A percentile compares a stretch with the other conserved stretches of the same genome.
phyloP scores from a whole-genome alignment of 2,888 invertebrate genomes.

The Melanotus villosus region DNA sequence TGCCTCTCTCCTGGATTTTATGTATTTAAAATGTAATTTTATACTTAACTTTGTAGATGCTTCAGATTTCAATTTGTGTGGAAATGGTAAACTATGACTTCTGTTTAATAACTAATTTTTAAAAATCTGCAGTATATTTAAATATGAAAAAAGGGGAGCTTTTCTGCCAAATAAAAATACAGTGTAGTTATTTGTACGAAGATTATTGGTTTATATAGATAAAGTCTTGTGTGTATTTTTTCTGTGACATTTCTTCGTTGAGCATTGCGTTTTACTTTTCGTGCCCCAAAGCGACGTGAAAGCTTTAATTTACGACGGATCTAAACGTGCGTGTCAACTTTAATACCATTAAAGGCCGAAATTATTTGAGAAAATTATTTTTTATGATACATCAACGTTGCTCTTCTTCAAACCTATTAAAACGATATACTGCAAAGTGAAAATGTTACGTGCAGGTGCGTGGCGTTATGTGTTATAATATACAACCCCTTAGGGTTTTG shows the following conservation, averaged over 20 bases:
- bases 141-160: too few relatives aligned
- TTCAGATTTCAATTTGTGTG: too few relatives aligned
- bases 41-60: too few relatives aligned
- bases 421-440: conserved; percentile 57
- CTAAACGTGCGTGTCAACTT: conserved; percentile 39
- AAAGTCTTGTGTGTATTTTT: conserved; percentile 3
- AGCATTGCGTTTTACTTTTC: conserved; percentile 32
- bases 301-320: conserved; percentile 38
- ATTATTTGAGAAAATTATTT: conserved; percentile 40
- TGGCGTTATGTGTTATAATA: conserved; percentile 51
- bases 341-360: conserved; percentile 36
- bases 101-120: too few relatives aligned
- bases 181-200: too few relatives aligned
- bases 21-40: too few relatives aligned
- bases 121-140: too few relatives aligned
- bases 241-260: conserved; percentile 12
- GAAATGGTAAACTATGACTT: too few relatives aligned
- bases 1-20: too few relatives aligned
- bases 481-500: conserved; percentile 51
- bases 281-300: conserved; percentile 19
- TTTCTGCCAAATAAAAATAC: too few relatives aligned
- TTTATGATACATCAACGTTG: conserved; percentile 44
- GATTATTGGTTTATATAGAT: background rate
- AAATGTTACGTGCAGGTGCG: conserved; percentile 48
- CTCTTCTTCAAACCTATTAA: conserved; percentile 51